phyloP scores from a whole-genome alignment of 1,140 invertebrate genomes.

The Holotrichia oblita region DNA sequence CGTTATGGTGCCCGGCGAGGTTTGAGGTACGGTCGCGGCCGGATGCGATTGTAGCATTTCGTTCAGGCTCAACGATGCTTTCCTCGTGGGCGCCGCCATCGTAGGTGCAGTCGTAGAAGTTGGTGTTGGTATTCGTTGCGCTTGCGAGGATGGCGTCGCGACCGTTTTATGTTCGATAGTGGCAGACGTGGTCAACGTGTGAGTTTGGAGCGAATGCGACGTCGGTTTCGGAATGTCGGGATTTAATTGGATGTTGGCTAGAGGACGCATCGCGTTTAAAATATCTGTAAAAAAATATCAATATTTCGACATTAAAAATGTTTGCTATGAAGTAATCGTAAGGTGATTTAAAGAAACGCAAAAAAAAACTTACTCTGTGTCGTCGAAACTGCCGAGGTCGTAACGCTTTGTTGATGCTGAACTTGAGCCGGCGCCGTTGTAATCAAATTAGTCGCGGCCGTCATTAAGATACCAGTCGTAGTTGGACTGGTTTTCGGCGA shows the following conservation, averaged over 20 bases:
- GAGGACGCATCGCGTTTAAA: constrained; percentile 43
- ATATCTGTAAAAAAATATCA: background rate
- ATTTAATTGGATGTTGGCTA: constrained; percentile 48
- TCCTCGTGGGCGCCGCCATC: constrained; percentile 46
- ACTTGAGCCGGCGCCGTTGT: background rate
- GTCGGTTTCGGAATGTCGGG: constrained; percentile 53
- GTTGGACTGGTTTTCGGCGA: constrained; percentile 13
- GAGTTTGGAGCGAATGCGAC: constrained; percentile 47
- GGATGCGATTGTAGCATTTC: constrained; percentile 60
- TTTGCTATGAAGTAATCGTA: background rate
- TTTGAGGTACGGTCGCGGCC: constrained; percentile 57
- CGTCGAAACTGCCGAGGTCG: constrained; percentile 56
- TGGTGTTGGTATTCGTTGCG: background rate
- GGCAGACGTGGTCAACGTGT: constrained; percentile 37
- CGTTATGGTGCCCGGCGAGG: constrained; percentile 57
- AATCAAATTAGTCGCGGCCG: background rate
- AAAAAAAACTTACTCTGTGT: constrained; percentile 42
- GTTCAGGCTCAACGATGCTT: constrained; percentile 57
- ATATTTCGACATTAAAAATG: background rate
- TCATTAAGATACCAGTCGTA: background rate
- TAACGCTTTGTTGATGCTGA: background rate
- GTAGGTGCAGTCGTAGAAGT: constrained; percentile 35
- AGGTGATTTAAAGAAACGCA: background rate
- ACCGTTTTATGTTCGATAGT: constrained; percentile 7
- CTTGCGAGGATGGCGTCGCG: constrained; percentile 12